Conservation (phyloP, 2,113 vertebrate genomes). For the Acanthochromis polyacanthus region DNA sequence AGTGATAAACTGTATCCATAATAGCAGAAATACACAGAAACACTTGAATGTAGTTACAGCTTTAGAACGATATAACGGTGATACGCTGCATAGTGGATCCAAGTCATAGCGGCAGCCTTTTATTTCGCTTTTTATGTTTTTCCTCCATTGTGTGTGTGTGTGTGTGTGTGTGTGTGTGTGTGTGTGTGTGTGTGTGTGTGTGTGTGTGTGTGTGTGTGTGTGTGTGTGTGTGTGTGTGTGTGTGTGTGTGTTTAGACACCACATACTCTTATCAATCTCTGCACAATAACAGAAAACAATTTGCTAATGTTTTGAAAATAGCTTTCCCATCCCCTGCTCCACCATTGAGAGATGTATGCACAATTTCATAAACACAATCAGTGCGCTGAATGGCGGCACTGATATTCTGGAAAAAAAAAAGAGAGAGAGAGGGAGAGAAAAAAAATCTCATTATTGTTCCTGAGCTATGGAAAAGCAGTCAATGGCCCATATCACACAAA, state of each 20-base stretch:
- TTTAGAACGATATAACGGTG: slow-evolving; percentile 40
- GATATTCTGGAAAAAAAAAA: slow-evolving; percentile 69
- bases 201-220: slow-evolving; percentile 52
- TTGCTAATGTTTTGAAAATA: slow-evolving; percentile 87
- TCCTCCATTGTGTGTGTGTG: not conserved
- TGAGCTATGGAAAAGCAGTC: slow-evolving; percentile 85
- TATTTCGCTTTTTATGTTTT: slow-evolving; percentile 16
- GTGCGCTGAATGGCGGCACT: slow-evolving; percentile 82
- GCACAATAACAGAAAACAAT: slow-evolving; percentile 85
- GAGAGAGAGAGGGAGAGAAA: not conserved
- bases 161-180: slow-evolving; percentile 38
- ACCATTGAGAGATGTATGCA: slow-evolving; percentile 82
- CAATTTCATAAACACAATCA: slow-evolving; percentile 88
- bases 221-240: slow-evolving; percentile 42
- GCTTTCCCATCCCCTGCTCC: slow-evolving; percentile 76
- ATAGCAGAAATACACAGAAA: slow-evolving; percentile 20
- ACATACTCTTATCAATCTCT: slow-evolving; percentile 83
- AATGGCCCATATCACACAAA: slow-evolving; percentile 86
- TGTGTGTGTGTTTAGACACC: slow-evolving; percentile 69
- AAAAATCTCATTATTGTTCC: slow-evolving; percentile 85
- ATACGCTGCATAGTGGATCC: slow-evolving; percentile 44
- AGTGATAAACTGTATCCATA: not conserved
- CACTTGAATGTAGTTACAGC: slow-evolving; percentile 49
- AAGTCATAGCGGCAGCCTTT: slow-evolving; percentile 11
- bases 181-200: slow-evolving; percentile 38